These are phyloP conservation scores for Loxodonta africana DNA, from an alignment of 2,113 vertebrate species.

Conservation along the genomic window DNA sequence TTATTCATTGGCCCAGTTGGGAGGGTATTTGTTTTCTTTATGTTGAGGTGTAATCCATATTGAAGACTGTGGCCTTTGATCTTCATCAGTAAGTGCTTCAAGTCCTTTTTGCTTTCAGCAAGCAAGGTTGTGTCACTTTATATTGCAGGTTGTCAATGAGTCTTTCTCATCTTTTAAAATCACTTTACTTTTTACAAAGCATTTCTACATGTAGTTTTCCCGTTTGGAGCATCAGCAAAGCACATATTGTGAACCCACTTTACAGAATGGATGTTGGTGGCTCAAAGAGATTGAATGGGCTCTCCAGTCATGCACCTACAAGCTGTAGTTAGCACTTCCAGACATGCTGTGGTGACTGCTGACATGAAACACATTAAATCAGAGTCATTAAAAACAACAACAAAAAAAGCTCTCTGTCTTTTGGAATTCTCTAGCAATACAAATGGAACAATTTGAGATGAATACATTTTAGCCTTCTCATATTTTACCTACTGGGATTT, in stretches of 20 bases:
- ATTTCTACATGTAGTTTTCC: neutral
- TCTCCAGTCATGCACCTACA: neutral
- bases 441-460: constrained; percentile 30
- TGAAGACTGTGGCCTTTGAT: too few relatives aligned
- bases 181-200: neutral
- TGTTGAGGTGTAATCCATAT: too few relatives aligned
- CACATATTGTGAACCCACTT: neutral
- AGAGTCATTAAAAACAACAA: neutral
- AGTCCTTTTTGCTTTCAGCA: too few relatives aligned
- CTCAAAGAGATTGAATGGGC: neutral
- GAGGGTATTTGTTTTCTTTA: too few relatives aligned
- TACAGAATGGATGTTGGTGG: neutral
- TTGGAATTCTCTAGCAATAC: neutral
- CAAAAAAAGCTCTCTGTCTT: neutral
- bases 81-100: too few relatives aligned
- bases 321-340: neutral
- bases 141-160: too few relatives aligned
- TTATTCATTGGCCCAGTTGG: too few relatives aligned
- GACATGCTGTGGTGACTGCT: neutral
- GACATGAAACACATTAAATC: neutral
- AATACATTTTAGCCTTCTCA: constrained; percentile 33
- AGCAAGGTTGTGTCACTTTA: too few relatives aligned
- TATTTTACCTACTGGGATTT: constrained; percentile 57
- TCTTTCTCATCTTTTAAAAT: neutral
- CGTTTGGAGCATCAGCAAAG: neutral